Base-by-base conservation (phyloP, 2,797 vertebrate species). In the Periophthalmus magnuspinnatus region DNA sequence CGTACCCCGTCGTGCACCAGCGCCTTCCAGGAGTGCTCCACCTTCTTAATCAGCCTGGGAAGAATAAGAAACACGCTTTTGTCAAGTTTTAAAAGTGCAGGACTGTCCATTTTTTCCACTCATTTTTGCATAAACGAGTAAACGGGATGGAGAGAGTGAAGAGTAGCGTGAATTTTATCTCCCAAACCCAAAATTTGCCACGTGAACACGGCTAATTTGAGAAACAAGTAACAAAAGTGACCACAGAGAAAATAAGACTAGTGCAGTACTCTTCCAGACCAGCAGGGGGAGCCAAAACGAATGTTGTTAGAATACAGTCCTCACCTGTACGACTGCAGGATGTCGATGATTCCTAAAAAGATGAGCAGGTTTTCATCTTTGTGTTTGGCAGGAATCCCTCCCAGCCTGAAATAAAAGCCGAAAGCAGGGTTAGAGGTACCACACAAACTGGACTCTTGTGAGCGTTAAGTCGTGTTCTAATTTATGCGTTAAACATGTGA, bases 21-120 rank as follows among this genome's bases (percentile, higher is more conserved):
- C 73, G 97, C 95, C 90, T 99, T 99, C 97, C 97, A 99, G 36
- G 97, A 99, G 90, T 99, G 97, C 76, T 99, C 97, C 81, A 98
- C 86, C 58, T 96, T 98, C 91, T 99, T 99, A 80, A 99, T 95
- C 71, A 99, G 93, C 80, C 97, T 99, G 85, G 76, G 41, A 63
- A 74, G 5, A 6, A 13, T 22, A 2, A 28, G 0, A 5, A 57
- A 32, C 2, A 38, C 2, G 7, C 3, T 17, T 48, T 13, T 48
- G 47, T 48, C n/a, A 52, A 16, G 2, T 7, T 19, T 17, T 0
- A 41, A 41, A 41, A 41, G 38, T 41, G 38, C 38, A 41, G 1
- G 41, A 41, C 11, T 41, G 38, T 14, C 38, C 38, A 41, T 41
- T 0, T 11, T 11, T 41, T 41, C 10, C 10, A 11, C 38, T 28